These are phyloP conservation scores for Gonioctena quinquepunctata DNA, from an alignment of 1,140 invertebrate species.

Conservation along the genomic window DNA sequence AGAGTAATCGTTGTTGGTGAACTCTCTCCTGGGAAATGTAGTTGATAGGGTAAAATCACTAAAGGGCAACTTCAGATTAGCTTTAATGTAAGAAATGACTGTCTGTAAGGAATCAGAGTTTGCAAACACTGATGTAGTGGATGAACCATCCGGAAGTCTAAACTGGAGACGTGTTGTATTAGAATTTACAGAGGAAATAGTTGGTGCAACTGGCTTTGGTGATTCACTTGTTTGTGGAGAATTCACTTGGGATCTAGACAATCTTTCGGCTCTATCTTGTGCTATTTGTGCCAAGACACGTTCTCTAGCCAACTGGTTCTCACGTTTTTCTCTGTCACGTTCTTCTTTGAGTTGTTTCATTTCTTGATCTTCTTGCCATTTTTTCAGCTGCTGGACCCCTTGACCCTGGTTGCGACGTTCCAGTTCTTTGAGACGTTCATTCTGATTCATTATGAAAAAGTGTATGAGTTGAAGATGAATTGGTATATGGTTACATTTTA, in stretches of 20 bases:
- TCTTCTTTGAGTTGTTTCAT: slow-evolving; percentile 70
- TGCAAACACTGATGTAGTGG: slow-evolving; percentile 54
- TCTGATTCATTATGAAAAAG: slow-evolving; percentile 41
- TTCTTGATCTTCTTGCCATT: slow-evolving; percentile 74
- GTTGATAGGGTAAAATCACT: slow-evolving; percentile 72
- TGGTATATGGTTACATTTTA: too few relatives aligned
- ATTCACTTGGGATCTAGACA: slow-evolving; percentile 45
- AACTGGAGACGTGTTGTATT: slow-evolving; percentile 75
- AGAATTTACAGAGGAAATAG: not conserved
- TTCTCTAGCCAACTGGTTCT: slow-evolving; percentile 68
- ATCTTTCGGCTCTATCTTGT: slow-evolving; percentile 70
- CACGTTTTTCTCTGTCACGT: slow-evolving; percentile 71
- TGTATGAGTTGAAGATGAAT: not conserved
- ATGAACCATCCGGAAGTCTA: slow-evolving; percentile 75
- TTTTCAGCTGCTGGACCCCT: slow-evolving; percentile 70
- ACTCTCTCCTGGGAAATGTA: slow-evolving; percentile 77
- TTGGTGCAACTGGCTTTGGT: not conserved
- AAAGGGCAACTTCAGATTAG: slow-evolving; percentile 55
- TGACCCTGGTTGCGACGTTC: slow-evolving; percentile 72
- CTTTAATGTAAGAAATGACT: slow-evolving; percentile 51
- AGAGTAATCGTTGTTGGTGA: slow-evolving; percentile 65
- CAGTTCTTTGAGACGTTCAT: slow-evolving; percentile 68
- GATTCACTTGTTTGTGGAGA: slow-evolving; percentile 21
- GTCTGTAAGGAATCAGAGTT: slow-evolving; percentile 53
- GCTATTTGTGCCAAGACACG: slow-evolving; percentile 74